Conservation (phyloP, 2,888 invertebrate genomes). For the Troglohyphantes excavatus region DNA sequence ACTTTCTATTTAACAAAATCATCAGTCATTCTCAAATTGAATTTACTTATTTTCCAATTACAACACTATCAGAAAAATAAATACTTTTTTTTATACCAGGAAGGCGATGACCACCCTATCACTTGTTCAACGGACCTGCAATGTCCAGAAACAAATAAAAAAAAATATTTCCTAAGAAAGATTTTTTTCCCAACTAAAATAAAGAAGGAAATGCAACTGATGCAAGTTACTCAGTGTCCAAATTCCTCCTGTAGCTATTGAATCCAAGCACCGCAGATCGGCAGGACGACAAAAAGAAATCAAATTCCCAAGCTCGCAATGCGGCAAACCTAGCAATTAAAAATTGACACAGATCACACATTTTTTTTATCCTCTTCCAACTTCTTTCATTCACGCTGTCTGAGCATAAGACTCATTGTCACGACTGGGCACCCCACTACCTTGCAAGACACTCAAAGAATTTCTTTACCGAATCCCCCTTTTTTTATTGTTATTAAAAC, state of each 20-base stretch:
- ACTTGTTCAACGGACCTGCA: too few species aligned
- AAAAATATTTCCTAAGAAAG: too few species aligned
- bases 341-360: too few species aligned
- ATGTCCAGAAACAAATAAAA: too few species aligned
- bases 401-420: constrained; percentile 28
- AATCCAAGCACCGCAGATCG: neutral
- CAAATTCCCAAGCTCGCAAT: too few species aligned
- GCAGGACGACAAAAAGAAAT: neutral
- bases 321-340: too few species aligned
- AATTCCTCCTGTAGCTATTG: neutral
- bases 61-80: neutral
- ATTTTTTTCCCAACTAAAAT: too few species aligned
- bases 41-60: neutral
- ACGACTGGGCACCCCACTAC: constrained; percentile 56
- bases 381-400: constrained; percentile 17
- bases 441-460: neutral
- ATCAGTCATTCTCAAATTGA: too few species aligned
- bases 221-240: neutral
- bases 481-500: too few species aligned
- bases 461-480: neutral
- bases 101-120: too few species aligned
- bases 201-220: too few species aligned
- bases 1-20: too few species aligned
- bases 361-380: neutral
- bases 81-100: neutral